A percentile compares a stretch with the other conserved stretches of the same genome.
Conservation (phyloP, 2,888 invertebrate species). For the Dyspetes luteomarginatus region DNA sequence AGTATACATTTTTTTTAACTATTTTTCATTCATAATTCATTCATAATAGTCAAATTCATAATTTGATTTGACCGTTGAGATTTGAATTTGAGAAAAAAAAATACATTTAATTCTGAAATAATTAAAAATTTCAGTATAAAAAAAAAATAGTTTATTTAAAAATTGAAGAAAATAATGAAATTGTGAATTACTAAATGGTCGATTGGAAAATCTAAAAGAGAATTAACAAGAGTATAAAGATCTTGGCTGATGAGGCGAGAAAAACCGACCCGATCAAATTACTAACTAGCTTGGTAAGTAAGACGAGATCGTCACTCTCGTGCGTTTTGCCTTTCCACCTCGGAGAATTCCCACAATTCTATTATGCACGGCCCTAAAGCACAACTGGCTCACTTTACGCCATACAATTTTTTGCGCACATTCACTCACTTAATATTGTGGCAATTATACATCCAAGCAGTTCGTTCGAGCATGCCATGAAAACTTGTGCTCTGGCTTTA, state of each 20-base stretch:
- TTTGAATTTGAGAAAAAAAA: too few species aligned
- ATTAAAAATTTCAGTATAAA: too few species aligned
- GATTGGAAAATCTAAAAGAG: constrained; percentile 22
- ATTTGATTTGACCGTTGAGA: too few species aligned
- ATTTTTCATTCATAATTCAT: too few species aligned
- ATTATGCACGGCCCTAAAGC: constrained; percentile 66
- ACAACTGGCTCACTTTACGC: constrained; percentile 59
- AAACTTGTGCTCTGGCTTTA: constrained; percentile 3
- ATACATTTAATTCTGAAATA: too few species aligned
- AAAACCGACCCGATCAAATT: constrained; percentile 53
- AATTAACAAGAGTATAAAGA: constrained; percentile 17
- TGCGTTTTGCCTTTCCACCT: constrained; percentile 41
- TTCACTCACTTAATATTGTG: constrained; percentile 40
- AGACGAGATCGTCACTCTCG: constrained; percentile 47
- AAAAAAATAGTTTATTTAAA: background rate
- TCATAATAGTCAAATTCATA: too few species aligned
- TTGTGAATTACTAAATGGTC: background rate
- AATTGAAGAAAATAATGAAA: constrained; percentile 10
- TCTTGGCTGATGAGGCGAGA: constrained; percentile 42
- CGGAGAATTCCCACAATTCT: constrained; percentile 73
- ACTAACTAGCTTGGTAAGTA: constrained; percentile 48
- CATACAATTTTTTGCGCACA: constrained; percentile 62
- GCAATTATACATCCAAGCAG: constrained; percentile 42
- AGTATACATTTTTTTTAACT: too few species aligned
- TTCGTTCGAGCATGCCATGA: constrained; percentile 38